Base-by-base conservation (phyloP, 2,113 vertebrate species). In the Peromyscus polionotus region DNA sequence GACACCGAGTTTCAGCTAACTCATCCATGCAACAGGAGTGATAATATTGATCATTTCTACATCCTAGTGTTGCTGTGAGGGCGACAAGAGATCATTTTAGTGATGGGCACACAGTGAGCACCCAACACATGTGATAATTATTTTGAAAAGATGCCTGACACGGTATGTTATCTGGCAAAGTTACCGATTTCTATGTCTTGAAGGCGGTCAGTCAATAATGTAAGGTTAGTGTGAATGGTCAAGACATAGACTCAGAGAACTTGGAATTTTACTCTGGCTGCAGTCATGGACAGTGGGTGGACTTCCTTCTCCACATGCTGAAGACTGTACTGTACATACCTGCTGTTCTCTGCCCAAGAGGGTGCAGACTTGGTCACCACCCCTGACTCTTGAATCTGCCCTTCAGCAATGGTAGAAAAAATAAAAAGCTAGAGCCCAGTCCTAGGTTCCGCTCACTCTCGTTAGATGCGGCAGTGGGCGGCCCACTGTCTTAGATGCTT, bases 121-220 rank as follows among this genome's bases (percentile, higher is more conserved):
- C 63, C 61, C 63, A 67, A 72, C 26, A 84, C 42, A 63, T n/a
- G 31, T 54, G 59, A 36, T 79, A 68, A 76, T 31, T 70, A 92
- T 93, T 94, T 77, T 72, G 54, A 88, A 96, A 59, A 81, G 65
- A 88, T 68, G 93, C 63, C 19, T 80, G 59, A 61, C 33, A 93
- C 76, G 63, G 90, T 65, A 80, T 36, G 20, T 79, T 17, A 26
- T 65, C 83, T 88, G 63, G 59, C 75, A 68, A 59, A 24, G 2
- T 63, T 95, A 73, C 68, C 68, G 77, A 94, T 24, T 90, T 90
- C 67, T 85, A 11, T 92, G 67, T 73, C 72, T 93, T 24, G 0
- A n/a, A 42, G 51, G 31, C 6, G 80, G 36, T 79, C 84, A 85
- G 45, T 81, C 57, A 85, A 31, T n/a, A 68, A 22, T 77, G 65